phyloP scores from a whole-genome alignment of 2,113 vertebrate species.

The Xyliphius kryptos region DNA sequence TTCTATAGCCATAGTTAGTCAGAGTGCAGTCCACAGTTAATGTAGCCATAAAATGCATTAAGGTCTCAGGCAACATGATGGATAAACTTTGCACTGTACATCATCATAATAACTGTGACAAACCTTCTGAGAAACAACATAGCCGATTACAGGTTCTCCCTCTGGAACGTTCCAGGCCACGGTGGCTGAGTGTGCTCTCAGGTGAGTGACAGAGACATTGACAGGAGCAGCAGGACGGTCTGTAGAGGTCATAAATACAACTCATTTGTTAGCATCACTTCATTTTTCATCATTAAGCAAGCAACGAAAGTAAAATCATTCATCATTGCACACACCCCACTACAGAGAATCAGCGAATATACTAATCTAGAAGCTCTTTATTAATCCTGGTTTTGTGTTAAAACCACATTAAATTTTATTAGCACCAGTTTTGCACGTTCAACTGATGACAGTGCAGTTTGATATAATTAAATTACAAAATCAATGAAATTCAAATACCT shows the following conservation, averaged over 20 bases:
- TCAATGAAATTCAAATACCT: too few species aligned
- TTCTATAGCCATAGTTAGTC: conserved; percentile 27
- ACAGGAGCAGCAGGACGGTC: conserved; percentile 79
- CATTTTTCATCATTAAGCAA: too few species aligned
- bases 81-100: background rate
- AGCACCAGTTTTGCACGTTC: too few species aligned
- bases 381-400: too few species aligned
- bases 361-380: too few species aligned
- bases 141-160: conserved; percentile 89
- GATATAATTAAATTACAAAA: too few species aligned
- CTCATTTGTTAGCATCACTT: conserved; percentile 6
- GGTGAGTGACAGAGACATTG: conserved; percentile 89
- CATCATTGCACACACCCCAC: too few species aligned
- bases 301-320: too few species aligned
- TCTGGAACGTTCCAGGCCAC: conserved; percentile 92
- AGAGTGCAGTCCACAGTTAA: background rate
- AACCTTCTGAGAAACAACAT: conserved; percentile 92
- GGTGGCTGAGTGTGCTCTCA: conserved; percentile 87
- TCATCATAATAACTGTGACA: conserved; percentile 26
- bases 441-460: too few species aligned
- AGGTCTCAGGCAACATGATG: conserved; percentile 2
- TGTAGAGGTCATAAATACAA: conserved; percentile 24
- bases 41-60: conserved; percentile 1
- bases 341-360: too few species aligned
- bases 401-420: too few species aligned